Evolutionary conservation across 2,797 vertebrate genomes (phyloP).

Genomic region (Setipinna tenuifilis): DNA sequence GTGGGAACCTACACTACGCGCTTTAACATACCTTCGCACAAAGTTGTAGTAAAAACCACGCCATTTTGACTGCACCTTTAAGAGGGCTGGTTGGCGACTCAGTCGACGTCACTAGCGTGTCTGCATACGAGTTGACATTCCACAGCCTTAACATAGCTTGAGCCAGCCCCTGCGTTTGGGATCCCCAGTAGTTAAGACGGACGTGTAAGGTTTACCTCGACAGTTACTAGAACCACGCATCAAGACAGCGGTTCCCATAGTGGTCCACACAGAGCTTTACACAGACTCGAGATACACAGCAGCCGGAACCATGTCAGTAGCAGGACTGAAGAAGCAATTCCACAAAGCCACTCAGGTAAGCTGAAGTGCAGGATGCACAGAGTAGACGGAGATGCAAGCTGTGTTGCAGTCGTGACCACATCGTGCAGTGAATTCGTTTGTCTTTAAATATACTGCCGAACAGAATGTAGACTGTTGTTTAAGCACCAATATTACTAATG

Average conservation of each 20-base stretch:
- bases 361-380: background rate
- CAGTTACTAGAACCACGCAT: constrained; percentile 46
- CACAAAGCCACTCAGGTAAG: constrained; percentile 86
- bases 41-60: background rate
- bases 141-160: constrained; percentile 61
- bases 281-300: constrained; percentile 17
- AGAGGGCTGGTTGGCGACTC: constrained; percentile 17
- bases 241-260: constrained; percentile 36
- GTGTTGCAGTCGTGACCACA: background rate
- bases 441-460: background rate
- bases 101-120: constrained; percentile 63
- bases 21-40: background rate
- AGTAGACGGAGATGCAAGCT: background rate
- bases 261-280: constrained; percentile 35
- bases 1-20: background rate
- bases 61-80: constrained; percentile 35
- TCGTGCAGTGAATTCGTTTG: background rate
- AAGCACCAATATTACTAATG: background rate
- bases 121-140: constrained; percentile 64
- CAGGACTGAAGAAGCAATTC: constrained; percentile 85
- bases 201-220: constrained; percentile 56
- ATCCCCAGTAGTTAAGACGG: constrained; percentile 63
- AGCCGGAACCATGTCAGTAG: constrained; percentile 74
- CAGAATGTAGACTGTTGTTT: background rate
- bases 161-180: constrained; percentile 62